Evolutionary conservation across 2,888 invertebrate species (phyloP).

Genomic region (Eupithecia insigniata): DNA sequence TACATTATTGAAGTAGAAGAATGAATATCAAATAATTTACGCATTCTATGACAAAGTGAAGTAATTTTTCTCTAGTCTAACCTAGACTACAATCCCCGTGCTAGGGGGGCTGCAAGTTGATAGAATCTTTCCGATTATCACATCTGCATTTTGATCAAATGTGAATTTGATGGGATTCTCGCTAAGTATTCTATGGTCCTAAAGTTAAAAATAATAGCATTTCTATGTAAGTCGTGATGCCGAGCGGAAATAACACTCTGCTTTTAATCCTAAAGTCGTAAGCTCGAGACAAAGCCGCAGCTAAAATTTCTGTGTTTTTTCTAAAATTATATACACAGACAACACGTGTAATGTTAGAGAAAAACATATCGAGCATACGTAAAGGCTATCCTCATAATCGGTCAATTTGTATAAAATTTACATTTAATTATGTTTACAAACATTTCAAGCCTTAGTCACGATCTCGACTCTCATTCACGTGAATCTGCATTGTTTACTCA

Average conservation of each 20-base stretch:
- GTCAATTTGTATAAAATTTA: slow-evolving; percentile 11
- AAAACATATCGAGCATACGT: not conserved
- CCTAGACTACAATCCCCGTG: no score
- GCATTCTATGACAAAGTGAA: no score
- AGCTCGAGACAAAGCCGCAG: not conserved
- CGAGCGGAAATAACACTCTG: not conserved
- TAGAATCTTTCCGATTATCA: not conserved
- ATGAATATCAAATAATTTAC: no score
- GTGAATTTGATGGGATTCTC: not conserved
- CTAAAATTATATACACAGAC: not conserved
- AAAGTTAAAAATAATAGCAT: not conserved
- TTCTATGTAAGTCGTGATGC: not conserved
- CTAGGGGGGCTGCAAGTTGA: no score
- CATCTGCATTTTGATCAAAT: not conserved
- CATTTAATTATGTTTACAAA: slow-evolving; percentile 4
- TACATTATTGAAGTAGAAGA: no score
- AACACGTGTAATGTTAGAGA: not conserved
- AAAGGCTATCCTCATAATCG: not conserved
- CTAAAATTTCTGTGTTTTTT: not conserved
- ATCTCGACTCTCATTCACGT: not conserved
- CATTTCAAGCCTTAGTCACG: not conserved
- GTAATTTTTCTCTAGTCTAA: no score
- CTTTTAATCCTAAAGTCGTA: not conserved
- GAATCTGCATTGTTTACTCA: slow-evolving; percentile 1
- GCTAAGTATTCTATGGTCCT: not conserved